Conservation (phyloP, 2,113 vertebrate species). For the Macquaria australasica region DNA sequence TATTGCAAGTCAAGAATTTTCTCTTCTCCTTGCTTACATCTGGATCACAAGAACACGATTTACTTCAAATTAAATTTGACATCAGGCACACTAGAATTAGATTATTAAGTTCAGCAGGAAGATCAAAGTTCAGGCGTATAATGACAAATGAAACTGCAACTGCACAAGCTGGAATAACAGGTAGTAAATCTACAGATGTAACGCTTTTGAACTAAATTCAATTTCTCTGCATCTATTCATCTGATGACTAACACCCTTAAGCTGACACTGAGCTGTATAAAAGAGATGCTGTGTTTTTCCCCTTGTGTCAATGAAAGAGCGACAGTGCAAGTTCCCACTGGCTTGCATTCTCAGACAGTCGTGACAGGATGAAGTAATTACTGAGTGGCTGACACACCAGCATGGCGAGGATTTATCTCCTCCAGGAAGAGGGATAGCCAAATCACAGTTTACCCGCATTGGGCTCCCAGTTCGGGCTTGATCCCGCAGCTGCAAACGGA, state of each 20-base stretch:
- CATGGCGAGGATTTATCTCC: slow-evolving; percentile 78
- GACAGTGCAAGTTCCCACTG: slow-evolving; percentile 82
- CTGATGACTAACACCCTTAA: slow-evolving; percentile 43
- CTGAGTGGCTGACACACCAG: slow-evolving; percentile 79
- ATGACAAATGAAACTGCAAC: background rate
- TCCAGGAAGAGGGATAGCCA: slow-evolving; percentile 80
- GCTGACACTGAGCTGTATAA: slow-evolving; percentile 25
- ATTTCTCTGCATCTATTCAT: slow-evolving; percentile 48
- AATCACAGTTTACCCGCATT: slow-evolving; percentile 81
- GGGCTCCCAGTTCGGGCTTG: slow-evolving; percentile 64
- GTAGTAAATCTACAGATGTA: slow-evolving; percentile 19
- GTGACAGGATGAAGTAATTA: slow-evolving; percentile 82
- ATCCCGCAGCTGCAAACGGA: slow-evolving; percentile 70
- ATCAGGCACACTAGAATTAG: background rate
- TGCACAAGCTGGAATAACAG: slow-evolving; percentile 8
- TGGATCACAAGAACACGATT: background rate
- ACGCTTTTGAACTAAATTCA: slow-evolving; percentile 20
- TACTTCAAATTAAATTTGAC: slow-evolving; percentile 10
- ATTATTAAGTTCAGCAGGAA: background rate
- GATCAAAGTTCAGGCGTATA: background rate
- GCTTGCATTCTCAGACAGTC: slow-evolving; percentile 82
- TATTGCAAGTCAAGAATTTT: slow-evolving; percentile 44
- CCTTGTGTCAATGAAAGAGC: slow-evolving; percentile 64
- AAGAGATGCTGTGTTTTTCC: slow-evolving; percentile 54
- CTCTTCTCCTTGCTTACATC: background rate